phyloP scores from a whole-genome alignment of 2,797 vertebrate genomes.

The Sebastes reedi region DNA sequence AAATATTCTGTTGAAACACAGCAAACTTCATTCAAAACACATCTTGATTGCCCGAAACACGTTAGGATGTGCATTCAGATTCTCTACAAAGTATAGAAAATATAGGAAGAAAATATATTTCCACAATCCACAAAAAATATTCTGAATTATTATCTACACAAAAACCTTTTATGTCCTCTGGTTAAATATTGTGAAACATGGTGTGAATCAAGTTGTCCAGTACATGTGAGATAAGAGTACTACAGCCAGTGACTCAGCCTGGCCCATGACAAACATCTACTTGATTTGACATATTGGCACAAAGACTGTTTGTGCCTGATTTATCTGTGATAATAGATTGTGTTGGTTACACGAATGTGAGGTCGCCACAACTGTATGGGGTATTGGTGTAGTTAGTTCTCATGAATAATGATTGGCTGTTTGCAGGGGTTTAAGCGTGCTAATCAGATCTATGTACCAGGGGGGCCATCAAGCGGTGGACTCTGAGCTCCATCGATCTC shows the following conservation, averaged over 20 bases:
- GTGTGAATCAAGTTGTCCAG: not conserved
- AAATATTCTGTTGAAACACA: not conserved
- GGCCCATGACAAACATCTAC: not conserved
- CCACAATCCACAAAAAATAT: not conserved
- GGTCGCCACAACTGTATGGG: not conserved
- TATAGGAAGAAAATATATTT: not conserved
- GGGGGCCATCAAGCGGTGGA: conserved; percentile 51
- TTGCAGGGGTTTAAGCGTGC: conserved; percentile 46
- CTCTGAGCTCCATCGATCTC: conserved; percentile 60
- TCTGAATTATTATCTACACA: not conserved
- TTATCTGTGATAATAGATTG: not conserved
- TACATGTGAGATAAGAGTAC: not conserved
- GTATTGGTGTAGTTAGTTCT: not conserved
- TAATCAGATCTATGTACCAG: conserved; percentile 63
- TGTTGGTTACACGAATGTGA: too few species aligned
- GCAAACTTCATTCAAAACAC: not conserved
- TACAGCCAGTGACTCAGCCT: not conserved
- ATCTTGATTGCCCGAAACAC: not conserved
- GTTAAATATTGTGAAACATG: not conserved
- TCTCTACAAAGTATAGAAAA: not conserved
- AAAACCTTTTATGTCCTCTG: not conserved
- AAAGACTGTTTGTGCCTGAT: not conserved
- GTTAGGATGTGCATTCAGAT: not conserved
- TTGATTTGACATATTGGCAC: not conserved
- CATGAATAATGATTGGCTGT: conserved; percentile 59